Conservation (phyloP, 2,797 vertebrate species). For the Trematomus bernacchii region DNA sequence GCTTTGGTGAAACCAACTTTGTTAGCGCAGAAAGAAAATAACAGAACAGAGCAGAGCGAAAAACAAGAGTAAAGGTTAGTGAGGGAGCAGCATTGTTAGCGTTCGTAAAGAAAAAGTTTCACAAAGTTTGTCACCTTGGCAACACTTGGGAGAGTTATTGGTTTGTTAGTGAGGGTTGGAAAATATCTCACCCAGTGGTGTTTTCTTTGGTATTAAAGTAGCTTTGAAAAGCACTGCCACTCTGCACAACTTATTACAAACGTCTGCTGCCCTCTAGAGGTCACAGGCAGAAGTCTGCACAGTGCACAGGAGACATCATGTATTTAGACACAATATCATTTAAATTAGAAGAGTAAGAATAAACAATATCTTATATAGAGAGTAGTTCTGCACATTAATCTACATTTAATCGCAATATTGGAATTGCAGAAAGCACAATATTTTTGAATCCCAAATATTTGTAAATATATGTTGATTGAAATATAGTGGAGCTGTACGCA, state of each 20-base stretch:
- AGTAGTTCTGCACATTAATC: too few relatives aligned
- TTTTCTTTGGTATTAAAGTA: not conserved
- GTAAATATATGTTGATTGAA: too few relatives aligned
- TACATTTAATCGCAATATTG: too few relatives aligned
- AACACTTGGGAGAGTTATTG: constrained; percentile 3
- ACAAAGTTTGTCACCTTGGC: constrained; percentile 31
- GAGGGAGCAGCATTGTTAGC: constrained; percentile 70
- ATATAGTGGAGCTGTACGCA: too few relatives aligned
- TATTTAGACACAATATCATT: not conserved
- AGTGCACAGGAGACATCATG: not conserved
- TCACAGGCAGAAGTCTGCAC: not conserved
- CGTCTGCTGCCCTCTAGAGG: constrained; percentile 76
- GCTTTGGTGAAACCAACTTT: constrained; percentile 99
- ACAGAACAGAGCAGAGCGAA: constrained; percentile 80
- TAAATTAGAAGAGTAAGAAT: not conserved
- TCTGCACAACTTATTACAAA: constrained; percentile 13
- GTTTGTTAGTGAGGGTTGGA: constrained; percentile 10
- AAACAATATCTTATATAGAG: not conserved
- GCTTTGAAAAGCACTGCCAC: not conserved
- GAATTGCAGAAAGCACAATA: too few relatives aligned
- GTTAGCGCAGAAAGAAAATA: constrained; percentile 90
- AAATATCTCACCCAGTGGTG: not conserved
- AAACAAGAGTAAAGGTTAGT: constrained; percentile 91
- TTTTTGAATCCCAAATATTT: too few relatives aligned
- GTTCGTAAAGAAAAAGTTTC: constrained; percentile 23